Conservation (phyloP, 2,888 invertebrate species). For the Zele albiditarsus region DNA sequence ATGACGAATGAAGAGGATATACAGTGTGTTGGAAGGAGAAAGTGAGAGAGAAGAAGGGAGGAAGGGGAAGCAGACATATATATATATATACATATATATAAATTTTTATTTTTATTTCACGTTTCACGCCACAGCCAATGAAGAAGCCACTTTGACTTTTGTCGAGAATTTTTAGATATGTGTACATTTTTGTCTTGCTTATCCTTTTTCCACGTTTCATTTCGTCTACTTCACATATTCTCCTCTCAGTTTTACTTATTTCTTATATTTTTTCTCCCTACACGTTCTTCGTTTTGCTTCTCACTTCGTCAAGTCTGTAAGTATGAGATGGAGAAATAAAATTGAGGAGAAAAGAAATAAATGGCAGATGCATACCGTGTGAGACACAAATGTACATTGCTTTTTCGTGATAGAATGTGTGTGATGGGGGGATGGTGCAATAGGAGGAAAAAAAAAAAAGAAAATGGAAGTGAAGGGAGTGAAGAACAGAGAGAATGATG, state of each 20-base stretch:
- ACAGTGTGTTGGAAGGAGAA: background rate
- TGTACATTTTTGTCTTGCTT: slow-evolving; percentile 24
- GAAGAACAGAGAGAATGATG: too few relatives aligned
- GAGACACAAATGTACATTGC: too few relatives aligned
- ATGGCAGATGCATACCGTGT: too few relatives aligned
- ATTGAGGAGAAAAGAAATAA: too few relatives aligned
- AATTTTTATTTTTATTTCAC: slow-evolving; percentile 62
- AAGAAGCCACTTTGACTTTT: slow-evolving; percentile 68
- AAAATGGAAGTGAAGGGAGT: too few relatives aligned
- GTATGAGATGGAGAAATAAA: too few relatives aligned
- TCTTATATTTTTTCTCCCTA: too few relatives aligned
- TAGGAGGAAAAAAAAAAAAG: too few relatives aligned
- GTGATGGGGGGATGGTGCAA: too few relatives aligned
- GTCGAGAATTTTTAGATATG: slow-evolving; percentile 53
- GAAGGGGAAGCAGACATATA: slow-evolving; percentile 9
- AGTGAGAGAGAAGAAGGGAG: background rate
- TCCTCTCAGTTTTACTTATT: background rate
- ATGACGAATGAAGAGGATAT: background rate
- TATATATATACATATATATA: slow-evolving; percentile 4
- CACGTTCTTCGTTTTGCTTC: too few relatives aligned
- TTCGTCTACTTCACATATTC: slow-evolving; percentile 17
- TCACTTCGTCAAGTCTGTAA: too few relatives aligned
- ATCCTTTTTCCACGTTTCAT: slow-evolving; percentile 28
- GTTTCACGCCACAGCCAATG: slow-evolving; percentile 63
- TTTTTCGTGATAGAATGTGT: too few relatives aligned